phyloP scores from a whole-genome alignment of 2,797 vertebrate species.

The Brotogeris chrysoptera region DNA sequence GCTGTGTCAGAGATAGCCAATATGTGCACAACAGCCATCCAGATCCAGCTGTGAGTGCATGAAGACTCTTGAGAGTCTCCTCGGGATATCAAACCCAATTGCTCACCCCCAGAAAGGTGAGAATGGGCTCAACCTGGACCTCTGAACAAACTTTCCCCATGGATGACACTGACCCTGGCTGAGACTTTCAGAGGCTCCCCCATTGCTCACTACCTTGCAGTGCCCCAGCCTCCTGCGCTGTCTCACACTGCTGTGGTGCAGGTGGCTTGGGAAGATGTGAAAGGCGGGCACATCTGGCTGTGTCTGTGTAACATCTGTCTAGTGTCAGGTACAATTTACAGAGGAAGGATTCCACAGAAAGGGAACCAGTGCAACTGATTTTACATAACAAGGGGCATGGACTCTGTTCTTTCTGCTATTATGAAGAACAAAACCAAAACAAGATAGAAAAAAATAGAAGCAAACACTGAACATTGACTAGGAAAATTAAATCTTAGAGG shows the following conservation, averaged over 20 bases:
- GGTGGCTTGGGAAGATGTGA: not conserved
- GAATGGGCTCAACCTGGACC: not conserved
- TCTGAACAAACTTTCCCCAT: not conserved
- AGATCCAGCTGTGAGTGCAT: not conserved
- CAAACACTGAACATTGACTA: not conserved
- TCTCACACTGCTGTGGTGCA: accelerated
- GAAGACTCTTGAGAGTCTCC: not conserved
- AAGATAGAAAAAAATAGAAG: not conserved
- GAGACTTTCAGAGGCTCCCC: not conserved
- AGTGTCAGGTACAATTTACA: constrained; percentile 45
- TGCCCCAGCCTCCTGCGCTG: not conserved
- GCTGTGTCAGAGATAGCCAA: not conserved
- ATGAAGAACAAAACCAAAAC: not conserved
- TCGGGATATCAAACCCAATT: not conserved
- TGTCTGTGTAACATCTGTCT: constrained; percentile 41
- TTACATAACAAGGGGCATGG: not conserved
- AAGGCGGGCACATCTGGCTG: constrained; percentile 17
- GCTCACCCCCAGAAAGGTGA: not conserved
- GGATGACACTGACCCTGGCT: not conserved
- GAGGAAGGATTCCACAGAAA: not conserved
- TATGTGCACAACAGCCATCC: not conserved
- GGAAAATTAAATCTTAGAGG: not conserved
- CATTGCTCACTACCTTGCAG: accelerated
- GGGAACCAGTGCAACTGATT: not conserved
- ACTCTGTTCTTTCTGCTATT: not conserved